Percentiles rank a stretch among this genome's conserved stretches.
Evolutionary conservation across 2,888 invertebrate species (phyloP).

Genomic region (Leptura quadrifasciata): DNA sequence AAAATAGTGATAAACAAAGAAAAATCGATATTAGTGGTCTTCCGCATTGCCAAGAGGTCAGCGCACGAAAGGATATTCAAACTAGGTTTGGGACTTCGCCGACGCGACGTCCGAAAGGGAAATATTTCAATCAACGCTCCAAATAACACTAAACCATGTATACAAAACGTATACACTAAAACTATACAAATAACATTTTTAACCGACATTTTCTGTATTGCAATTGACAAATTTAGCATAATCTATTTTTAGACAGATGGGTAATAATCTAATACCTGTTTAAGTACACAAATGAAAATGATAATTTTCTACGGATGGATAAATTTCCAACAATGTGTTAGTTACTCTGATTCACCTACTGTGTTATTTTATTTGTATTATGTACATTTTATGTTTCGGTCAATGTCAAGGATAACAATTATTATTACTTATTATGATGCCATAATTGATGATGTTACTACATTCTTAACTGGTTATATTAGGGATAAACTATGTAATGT

Average conservation of each 20-base stretch:
- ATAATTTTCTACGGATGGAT: slow-evolving; percentile 12
- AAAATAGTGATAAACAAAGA: too few relatives aligned
- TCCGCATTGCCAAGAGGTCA: too few relatives aligned
- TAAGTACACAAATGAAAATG: not conserved
- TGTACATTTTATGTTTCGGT: slow-evolving; percentile 6
- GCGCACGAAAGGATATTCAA: too few relatives aligned
- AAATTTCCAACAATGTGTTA: slow-evolving; percentile 8
- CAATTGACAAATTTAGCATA: not conserved
- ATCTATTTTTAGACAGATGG: not conserved
- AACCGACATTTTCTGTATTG: too few relatives aligned
- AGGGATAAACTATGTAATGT: not conserved
- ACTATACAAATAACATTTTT: too few relatives aligned
- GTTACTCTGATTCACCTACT: not conserved
- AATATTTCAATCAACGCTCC: too few relatives aligned
- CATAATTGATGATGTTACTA: not conserved
- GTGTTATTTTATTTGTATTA: slow-evolving; percentile 1
- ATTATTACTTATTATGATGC: not conserved
- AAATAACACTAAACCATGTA: too few relatives aligned
- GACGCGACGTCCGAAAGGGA: too few relatives aligned
- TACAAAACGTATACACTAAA: too few relatives aligned
- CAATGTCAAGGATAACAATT: slow-evolving; percentile 22
- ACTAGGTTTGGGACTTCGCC: too few relatives aligned
- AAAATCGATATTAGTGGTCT: too few relatives aligned
- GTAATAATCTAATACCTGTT: not conserved
- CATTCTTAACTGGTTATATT: not conserved